Evolutionary conservation across 2,113 vertebrate species (phyloP).

Genomic region (Leiothrix lutea): DNA sequence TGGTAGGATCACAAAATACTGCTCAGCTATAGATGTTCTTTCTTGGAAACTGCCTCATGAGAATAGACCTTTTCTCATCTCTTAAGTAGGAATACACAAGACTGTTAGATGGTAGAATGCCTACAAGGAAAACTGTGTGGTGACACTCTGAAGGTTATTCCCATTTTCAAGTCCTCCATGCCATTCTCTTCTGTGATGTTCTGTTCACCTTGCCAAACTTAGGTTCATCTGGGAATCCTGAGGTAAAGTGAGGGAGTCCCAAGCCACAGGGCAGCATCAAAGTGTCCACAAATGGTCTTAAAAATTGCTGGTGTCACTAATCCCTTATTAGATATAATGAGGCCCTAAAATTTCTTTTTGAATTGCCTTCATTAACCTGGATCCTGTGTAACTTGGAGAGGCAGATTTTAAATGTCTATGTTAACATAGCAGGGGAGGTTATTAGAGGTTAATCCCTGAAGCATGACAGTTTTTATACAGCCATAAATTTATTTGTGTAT

Average conservation of each 20-base stretch:
- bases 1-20: accelerated
- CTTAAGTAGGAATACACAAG: background rate
- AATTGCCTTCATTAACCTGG: constrained; percentile 58
- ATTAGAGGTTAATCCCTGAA: constrained; percentile 62
- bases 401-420: constrained; percentile 60
- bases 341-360: constrained; percentile 49
- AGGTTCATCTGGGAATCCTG: background rate
- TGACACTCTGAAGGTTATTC: background rate
- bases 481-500: constrained; percentile 64
- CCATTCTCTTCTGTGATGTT: background rate
- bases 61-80: background rate
- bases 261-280: constrained; percentile 25
- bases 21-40: background rate
- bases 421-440: constrained; percentile 54
- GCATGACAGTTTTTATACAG: constrained; percentile 51
- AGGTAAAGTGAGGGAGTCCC: background rate
- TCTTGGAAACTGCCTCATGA: background rate
- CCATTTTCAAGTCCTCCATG: background rate
- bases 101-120: background rate
- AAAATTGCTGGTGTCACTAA: constrained; percentile 60
- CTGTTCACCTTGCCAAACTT: background rate
- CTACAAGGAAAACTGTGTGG: background rate
- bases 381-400: constrained; percentile 35
- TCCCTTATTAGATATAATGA: constrained; percentile 67
- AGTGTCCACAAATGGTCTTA: constrained; percentile 41